These are phyloP conservation scores for Ennomos fuscantarius DNA, from an alignment of 2,888 invertebrate species.

Conservation along the genomic window DNA sequence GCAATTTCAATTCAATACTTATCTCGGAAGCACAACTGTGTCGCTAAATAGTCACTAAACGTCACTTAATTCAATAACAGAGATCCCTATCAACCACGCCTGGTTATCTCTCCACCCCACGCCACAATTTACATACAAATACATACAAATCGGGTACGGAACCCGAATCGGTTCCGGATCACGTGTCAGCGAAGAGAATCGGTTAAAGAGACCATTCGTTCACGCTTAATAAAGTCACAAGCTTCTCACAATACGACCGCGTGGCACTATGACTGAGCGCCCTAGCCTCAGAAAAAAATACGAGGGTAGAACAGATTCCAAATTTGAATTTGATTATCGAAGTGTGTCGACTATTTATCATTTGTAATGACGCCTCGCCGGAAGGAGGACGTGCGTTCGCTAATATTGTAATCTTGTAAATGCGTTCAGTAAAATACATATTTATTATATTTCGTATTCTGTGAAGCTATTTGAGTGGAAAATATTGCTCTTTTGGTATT, in stretches of 20 bases:
- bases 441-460: slow-evolving; percentile 69
- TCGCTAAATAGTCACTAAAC: slow-evolving; percentile 64
- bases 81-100: slow-evolving; percentile 77
- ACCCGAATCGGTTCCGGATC: slow-evolving; percentile 84
- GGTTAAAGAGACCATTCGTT: slow-evolving; percentile 79
- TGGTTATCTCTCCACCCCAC: slow-evolving; percentile 78
- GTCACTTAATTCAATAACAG: slow-evolving; percentile 78
- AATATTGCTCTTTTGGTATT: slow-evolving; percentile 73
- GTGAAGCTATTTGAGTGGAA: slow-evolving; percentile 71
- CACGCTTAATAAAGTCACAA: slow-evolving; percentile 84
- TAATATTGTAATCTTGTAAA: slow-evolving; percentile 84
- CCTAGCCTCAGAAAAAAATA: slow-evolving; percentile 58
- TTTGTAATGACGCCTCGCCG: slow-evolving; percentile 78
- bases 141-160: slow-evolving; percentile 75
- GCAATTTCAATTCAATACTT: slow-evolving; percentile 35
- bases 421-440: slow-evolving; percentile 78
- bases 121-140: slow-evolving; percentile 80
- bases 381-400: slow-evolving; percentile 72
- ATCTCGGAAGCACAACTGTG: slow-evolving; percentile 42
- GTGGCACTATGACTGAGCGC: slow-evolving; percentile 64
- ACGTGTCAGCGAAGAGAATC: slow-evolving; percentile 87
- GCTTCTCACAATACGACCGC: slow-evolving; percentile 76
- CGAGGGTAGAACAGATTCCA: slow-evolving; percentile 82
- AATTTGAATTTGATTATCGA: slow-evolving; percentile 86
- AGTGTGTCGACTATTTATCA: slow-evolving; percentile 84